Evolutionary conservation across 2,113 vertebrate genomes (phyloP), one percentile per base, ranked within the genome.

Genomic region (Prunella fulvescens): DNA sequence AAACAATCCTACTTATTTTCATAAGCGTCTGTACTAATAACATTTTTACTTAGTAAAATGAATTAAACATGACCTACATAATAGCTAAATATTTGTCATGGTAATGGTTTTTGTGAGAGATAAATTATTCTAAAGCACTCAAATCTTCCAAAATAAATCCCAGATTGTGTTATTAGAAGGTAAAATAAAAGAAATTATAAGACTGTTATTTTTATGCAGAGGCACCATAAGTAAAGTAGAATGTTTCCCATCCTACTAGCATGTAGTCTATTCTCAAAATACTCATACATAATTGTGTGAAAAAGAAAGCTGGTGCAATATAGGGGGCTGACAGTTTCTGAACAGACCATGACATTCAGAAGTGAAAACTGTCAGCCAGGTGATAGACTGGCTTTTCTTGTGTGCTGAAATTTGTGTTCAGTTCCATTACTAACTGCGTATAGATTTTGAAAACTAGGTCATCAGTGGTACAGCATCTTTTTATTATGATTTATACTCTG

Each of bases 1-100:
- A 84, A 86, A 5, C 95, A 97, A 96, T 97, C 88, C 92, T 95
- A 96, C 97, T 97, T 97, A 97, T 97, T 98, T 97, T 98, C 93
- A 96, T 97, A 97, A 98, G 93, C 1, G 28, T 96, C 96, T 96
- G 67, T 95, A 92, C 86, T 97, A 97, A 97, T 98, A 98, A 97
- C 58, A 88, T 96, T 96, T 73, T 91, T 96, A 85, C 94, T 97
- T 96, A 94, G 91, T 97, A 94, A 97, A 97, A 98, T 97, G 96
- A 97, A 98, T 98, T 98, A 98, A 97, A 97, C 91, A 97, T 95
- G 85, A 92, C 53, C 54, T 58, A 19, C 12, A 69, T 79, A 95
- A 90, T 89, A 91, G 78, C 74, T 93, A 92, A 96, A 85, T 97
- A 79, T 96, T 92, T 95, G 71, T 92, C 74, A 83, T 81, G 42